Evolutionary conservation across 92 coral and sea anemone genomes (phyloP).

Genomic region (Anthopleura xanthogrammica): DNA sequence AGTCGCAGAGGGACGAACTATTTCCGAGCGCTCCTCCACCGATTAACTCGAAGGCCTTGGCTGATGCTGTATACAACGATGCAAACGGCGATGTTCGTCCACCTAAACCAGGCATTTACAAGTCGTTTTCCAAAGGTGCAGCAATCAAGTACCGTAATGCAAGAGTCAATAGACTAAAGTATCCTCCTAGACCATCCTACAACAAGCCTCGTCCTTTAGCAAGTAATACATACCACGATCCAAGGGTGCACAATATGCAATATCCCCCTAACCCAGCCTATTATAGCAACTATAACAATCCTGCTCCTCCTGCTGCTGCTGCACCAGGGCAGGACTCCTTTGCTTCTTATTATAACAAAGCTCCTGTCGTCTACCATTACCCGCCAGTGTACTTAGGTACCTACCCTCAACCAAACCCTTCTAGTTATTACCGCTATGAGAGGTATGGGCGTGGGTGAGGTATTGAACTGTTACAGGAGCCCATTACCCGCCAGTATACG

Average conservation of each 20-base stretch:
- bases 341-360: neutral
- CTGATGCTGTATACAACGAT: neutral
- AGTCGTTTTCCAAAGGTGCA: neutral
- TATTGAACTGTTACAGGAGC: no score
- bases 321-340: conserved; percentile 1
- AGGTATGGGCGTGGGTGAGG: conserved; percentile 4
- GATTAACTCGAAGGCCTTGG: neutral
- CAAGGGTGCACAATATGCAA: neutral
- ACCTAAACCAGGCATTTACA: neutral
- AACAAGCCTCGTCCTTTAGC: neutral
- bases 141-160: neutral
- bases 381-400: conserved; percentile 5
- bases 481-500: no score
- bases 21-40: conserved; percentile 6
- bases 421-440: neutral
- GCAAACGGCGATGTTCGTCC: neutral
- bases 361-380: neutral
- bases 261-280: conserved; percentile 5
- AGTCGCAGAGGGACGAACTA: neutral
- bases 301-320: neutral
- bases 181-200: conserved; percentile 5
- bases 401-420: neutral
- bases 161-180: neutral
- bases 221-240: neutral
- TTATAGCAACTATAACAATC: neutral